These are phyloP conservation scores for Tenodera sinensis DNA, from an alignment of 2,888 invertebrate genomes.

Conservation along the genomic window DNA sequence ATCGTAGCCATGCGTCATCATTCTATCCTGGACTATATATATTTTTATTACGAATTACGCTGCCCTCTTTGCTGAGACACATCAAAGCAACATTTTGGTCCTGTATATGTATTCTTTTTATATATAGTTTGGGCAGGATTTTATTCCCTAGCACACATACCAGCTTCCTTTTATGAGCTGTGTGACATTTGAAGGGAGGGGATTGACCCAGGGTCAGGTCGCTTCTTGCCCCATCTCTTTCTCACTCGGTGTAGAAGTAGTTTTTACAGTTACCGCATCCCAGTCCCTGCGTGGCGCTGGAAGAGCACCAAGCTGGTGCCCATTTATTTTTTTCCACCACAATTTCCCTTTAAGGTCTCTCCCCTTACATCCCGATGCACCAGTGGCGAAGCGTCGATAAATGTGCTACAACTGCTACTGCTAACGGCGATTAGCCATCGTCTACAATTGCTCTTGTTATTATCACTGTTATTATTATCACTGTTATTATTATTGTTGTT, in stretches of 20 bases:
- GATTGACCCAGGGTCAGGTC: neutral
- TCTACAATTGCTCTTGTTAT: neutral
- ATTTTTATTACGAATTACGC: neutral
- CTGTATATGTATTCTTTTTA: neutral
- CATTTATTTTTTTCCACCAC: neutral
- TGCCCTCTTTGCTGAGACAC: neutral
- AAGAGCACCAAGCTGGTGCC: neutral
- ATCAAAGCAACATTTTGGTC: neutral
- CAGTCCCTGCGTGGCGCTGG: neutral
- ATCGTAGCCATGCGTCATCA: neutral
- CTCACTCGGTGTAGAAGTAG: neutral
- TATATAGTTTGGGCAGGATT: neutral
- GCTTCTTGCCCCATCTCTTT: neutral
- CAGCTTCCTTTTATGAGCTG: constrained; percentile 4
- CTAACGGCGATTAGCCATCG: neutral
- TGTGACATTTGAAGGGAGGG: constrained; percentile 4
- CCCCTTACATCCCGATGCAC: neutral
- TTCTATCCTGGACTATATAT: neutral
- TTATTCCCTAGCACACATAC: neutral
- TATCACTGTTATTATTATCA: neutral
- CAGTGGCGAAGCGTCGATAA: neutral
- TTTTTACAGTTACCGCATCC: neutral
- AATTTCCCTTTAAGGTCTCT: neutral
- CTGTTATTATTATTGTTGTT: too few relatives aligned
- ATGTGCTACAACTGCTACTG: neutral